Evolutionary conservation across 2,888 invertebrate genomes (phyloP), one percentile per base, ranked within the genome.

Genomic region (Ophioninae sp.): DNA sequence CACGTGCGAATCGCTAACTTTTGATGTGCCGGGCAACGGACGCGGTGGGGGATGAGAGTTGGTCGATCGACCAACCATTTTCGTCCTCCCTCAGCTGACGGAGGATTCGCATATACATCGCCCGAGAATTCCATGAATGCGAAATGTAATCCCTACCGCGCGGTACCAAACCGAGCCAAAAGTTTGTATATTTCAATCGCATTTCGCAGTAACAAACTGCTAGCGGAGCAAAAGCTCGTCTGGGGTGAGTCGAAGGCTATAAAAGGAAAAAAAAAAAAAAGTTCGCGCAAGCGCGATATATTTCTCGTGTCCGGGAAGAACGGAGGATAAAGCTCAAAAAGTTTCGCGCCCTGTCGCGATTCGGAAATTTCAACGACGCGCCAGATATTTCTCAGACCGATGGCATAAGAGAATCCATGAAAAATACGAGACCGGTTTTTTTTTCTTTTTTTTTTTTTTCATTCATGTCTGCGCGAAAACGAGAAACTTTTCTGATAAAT

Each of bases 51-150:
- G 7, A 74, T 6, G 64, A 30, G 44, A 67, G 77, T 81, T 87
- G 88, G 87, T 87, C 77, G 81, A 77, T 61, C 61, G 88, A 39
- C 30, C 61, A 73, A 30, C 50, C 50, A 62, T 59, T 64, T 72
- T 74, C 69, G 69, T 80, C 23, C 64, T 64, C 68, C 61, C 62
- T 44, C 39, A 20, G 44, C 59, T 70, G 62, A 44, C 50, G 37
- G 44, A 23, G 50, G 7, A 44, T 62, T 37, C 57, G 69, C 65
- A 37, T 59, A 56, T 69, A 37, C 59, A 86, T 87, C 57, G 79
- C 62, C 17, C 39, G 17, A 89, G 89, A 89, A 91, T 90, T 90
- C 89, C 88, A 91, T 91, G 90, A 90, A 91, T 91, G 89, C 87
- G 88, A 91, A 91, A 91, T 90, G 90, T 88, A 90, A 91, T 91